A percentile compares a stretch with the other conserved stretches of the same genome.
phyloP scores from a whole-genome alignment of 2,113 vertebrate genomes.

The Hemiprocne comata region DNA sequence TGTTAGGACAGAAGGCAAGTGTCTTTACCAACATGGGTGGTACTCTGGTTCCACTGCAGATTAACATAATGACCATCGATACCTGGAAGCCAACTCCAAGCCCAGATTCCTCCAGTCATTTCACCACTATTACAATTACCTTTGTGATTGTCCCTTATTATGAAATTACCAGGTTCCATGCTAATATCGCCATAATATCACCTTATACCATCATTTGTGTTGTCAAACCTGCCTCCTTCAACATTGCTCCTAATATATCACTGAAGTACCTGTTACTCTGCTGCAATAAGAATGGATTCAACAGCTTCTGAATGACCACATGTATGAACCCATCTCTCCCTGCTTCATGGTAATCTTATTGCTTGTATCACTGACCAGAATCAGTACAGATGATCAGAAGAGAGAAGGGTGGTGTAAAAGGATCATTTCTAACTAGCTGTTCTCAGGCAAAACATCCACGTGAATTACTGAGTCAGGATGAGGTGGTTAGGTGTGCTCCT shows the following conservation, averaged over 20 bases:
- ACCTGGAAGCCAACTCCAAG: neutral
- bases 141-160: neutral
- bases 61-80: neutral
- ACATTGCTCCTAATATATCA: neutral
- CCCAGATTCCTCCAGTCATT: neutral
- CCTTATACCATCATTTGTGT: neutral
- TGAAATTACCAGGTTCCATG: neutral
- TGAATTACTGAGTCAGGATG: neutral
- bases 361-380: neutral
- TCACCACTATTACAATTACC: neutral
- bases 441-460: neutral
- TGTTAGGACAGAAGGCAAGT: neutral
- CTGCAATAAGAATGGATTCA: neutral
- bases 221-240: neutral
- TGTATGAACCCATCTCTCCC: neutral
- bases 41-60: neutral
- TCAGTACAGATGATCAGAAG: neutral
- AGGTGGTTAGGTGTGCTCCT: accelerated
- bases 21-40: accelerated
- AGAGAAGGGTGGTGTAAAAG: neutral
- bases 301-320: neutral
- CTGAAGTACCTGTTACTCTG: neutral
- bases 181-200: neutral
- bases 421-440: neutral
- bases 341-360: neutral